Base-by-base conservation (phyloP, 2,113 vertebrate genomes). In the Lamprotornis superbus region DNA sequence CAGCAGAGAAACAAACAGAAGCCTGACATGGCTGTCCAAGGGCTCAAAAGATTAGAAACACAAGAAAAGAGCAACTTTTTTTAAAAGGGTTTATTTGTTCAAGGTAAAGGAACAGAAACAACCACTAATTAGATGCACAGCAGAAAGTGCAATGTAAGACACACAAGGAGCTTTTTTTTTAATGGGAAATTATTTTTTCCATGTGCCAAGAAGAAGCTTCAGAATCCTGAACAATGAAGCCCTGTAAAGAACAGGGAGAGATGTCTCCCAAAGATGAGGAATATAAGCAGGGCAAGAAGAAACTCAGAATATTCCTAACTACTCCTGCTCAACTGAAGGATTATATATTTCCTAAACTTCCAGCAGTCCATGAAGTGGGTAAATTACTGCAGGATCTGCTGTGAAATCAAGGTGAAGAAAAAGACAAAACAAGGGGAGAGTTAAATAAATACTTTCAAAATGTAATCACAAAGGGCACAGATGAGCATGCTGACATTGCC, bases 381-480 rank as follows among this genome's bases (percentile, higher is more conserved):
- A 6, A 61, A 47, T 83, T 80, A 92, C 35, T 78, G 75, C n/a
- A 74, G 53, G 28, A 90, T 84, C 67, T 80, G 73, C 70, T 87
- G 64, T 63, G 63, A 94, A 89, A 96, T 87, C 93, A 87, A 96
- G 77, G 63, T 61, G 7, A 67, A 93, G 78, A 35, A 80, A 83
- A 85, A 86, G 75, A 78, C 84, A 75, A 93, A 96, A 92, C 91
- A 93, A 91, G 68, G 27, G 1, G 6, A 94, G 88, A 90, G 79
- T 90, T 95, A 92, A 97, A 93, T 90, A 94, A 96, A 94, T 88
- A 77, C 87, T 96, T 95, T 44, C 80, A 31, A 74, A 77, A 44
- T 15, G 67, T 53, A 60, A 90, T 88, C 73, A 67, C 59, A 25
- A 83, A 93, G 78, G 7, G 3, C 42, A n/a, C 81, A 96, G 82